phyloP scores from a whole-genome alignment of 2,888 invertebrate species.

The Bhutanitis thaidina region DNA sequence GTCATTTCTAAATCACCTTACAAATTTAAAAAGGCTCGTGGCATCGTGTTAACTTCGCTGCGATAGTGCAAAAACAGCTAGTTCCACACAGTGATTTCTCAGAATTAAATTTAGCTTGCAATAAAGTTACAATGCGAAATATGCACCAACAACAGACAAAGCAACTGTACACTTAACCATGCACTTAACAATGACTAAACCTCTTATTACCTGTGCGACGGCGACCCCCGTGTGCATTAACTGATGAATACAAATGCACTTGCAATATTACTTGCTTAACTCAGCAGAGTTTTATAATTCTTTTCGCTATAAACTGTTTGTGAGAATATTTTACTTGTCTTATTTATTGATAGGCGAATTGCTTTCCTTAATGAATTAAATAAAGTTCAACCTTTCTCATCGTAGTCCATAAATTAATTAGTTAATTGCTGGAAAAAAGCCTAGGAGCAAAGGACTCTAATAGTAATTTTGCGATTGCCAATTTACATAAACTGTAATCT shows the following conservation, averaged over 20 bases:
- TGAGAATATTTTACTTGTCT: too few species aligned
- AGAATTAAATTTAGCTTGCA: constrained; percentile 9
- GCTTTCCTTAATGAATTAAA: too few species aligned
- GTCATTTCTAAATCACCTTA: too few species aligned
- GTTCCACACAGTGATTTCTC: constrained; percentile 6
- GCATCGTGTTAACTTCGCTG: neutral
- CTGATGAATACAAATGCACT: constrained; percentile 12
- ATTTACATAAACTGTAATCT: too few species aligned
- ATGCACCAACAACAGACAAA: constrained; percentile 9
- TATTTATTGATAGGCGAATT: too few species aligned
- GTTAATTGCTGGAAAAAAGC: too few species aligned
- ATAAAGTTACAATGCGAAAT: constrained; percentile 12
- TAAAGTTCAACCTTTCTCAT: too few species aligned
- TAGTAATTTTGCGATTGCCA: too few species aligned
- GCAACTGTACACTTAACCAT: constrained; percentile 13
- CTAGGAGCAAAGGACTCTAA: too few species aligned
- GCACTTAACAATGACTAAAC: constrained; percentile 15
- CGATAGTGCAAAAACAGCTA: neutral
- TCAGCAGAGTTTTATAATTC: neutral
- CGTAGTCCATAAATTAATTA: too few species aligned
- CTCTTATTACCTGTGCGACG: constrained; percentile 15
- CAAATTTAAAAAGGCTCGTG: neutral
- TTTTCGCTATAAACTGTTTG: neutral
- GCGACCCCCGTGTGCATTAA: neutral
- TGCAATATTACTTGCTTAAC: neutral